These are phyloP conservation scores for Colostygia pectinataria DNA, from an alignment of 2,888 invertebrate species.

Conservation along the genomic window DNA sequence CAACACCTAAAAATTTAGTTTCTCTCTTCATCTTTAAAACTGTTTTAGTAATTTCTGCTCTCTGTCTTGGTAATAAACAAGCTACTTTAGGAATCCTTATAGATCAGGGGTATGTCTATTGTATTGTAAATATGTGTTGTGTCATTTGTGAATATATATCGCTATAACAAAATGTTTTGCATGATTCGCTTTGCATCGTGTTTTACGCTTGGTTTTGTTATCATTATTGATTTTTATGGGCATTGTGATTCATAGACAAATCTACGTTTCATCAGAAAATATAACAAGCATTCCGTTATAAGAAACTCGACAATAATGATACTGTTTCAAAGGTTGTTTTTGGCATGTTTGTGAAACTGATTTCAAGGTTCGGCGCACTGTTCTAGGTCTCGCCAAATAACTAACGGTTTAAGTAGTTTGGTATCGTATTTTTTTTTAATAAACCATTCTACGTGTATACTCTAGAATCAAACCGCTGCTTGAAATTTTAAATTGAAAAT, in stretches of 20 bases:
- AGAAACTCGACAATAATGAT: neutral
- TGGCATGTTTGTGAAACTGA: conserved; percentile 13
- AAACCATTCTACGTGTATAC: no score
- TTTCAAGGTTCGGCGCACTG: neutral
- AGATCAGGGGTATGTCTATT: conserved; percentile 35
- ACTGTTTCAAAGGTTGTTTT: conserved; percentile 4
- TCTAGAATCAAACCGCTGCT: no score
- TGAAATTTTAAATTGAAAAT: no score
- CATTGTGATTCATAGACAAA: conserved; percentile 35
- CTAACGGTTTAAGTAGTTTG: no score
- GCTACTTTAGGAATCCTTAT: conserved; percentile 9
- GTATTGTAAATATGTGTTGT: conserved; percentile 27
- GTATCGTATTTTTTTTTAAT: no score
- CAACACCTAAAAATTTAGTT: conserved; percentile 13
- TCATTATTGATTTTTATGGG: conserved; percentile 35
- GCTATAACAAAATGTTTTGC: conserved; percentile 43
- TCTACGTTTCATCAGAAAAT: conserved; percentile 36
- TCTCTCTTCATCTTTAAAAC: conserved; percentile 12
- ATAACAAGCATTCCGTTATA: neutral
- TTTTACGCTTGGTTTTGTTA: conserved; percentile 42
- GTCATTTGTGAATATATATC: conserved; percentile 28
- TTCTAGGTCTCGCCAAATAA: neutral
- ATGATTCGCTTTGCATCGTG: conserved; percentile 59
- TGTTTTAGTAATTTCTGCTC: conserved; percentile 20
- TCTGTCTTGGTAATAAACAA: conserved; percentile 1